Evolutionary conservation across 2,797 vertebrate genomes (phyloP).

Genomic region (Muscicapa comitata): DNA sequence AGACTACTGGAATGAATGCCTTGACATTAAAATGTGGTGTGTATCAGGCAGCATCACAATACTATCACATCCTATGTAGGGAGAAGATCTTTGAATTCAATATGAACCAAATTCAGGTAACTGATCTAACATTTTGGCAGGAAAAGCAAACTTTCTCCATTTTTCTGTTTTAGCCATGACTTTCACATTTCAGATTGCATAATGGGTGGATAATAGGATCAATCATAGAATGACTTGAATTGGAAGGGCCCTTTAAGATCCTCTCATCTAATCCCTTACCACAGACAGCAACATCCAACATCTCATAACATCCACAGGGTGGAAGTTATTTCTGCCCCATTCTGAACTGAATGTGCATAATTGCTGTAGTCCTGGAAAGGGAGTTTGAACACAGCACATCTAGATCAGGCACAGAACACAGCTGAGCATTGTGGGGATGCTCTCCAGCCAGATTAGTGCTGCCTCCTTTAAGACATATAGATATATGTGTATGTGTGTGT

Average conservation of each 20-base stretch:
- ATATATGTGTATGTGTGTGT: neutral
- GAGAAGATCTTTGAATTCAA: neutral
- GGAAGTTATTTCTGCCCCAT: neutral
- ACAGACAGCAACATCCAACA: neutral
- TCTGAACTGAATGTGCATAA: neutral
- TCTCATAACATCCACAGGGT: neutral
- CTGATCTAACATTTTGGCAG: neutral
- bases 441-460: neutral
- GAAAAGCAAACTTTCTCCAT: neutral
- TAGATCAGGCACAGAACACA: neutral
- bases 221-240: neutral
- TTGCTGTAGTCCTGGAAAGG: neutral
- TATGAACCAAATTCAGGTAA: rapidly evolving
- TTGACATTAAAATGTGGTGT: neutral
- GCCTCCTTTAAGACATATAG: neutral
- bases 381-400: neutral
- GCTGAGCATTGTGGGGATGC: rapidly evolving
- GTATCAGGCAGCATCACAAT: neutral
- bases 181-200: neutral
- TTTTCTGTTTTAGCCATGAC: neutral
- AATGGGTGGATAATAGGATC: neutral
- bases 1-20: neutral
- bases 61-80: neutral
- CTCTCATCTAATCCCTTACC: rapidly evolving
- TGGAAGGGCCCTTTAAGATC: neutral